Percentiles rank a stretch among this genome's conserved stretches.
Evolutionary conservation across 2,797 vertebrate species (phyloP).

Genomic region (Sylvilagus floridanus): DNA sequence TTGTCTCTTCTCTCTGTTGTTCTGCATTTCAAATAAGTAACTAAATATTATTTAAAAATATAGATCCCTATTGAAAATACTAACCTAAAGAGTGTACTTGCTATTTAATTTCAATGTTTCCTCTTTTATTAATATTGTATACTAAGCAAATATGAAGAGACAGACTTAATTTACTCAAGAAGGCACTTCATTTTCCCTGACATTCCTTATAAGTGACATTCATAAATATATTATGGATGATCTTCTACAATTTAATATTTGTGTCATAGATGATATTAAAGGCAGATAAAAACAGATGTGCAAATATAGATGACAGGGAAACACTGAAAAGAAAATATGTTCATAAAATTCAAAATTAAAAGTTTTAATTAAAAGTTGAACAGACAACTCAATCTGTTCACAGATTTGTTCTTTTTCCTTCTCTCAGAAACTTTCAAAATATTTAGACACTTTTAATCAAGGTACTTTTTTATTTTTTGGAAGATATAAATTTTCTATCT

Average conservation of each 20-base stretch:
- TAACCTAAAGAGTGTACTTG: neutral
- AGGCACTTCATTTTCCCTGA: slow-evolving; percentile 46
- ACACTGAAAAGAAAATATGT: slow-evolving; percentile 52
- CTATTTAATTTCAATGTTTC: neutral
- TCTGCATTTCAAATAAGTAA: no score
- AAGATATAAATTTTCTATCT: neutral
- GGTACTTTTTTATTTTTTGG: neutral
- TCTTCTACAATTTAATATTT: slow-evolving; percentile 65
- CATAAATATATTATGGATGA: slow-evolving; percentile 64
- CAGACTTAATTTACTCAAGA: neutral
- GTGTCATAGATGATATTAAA: neutral
- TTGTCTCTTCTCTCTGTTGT: no score
- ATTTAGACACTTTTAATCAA: slow-evolving; percentile 40
- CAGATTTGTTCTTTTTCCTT: slow-evolving; percentile 44
- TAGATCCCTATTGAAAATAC: neutral
- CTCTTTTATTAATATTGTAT: neutral
- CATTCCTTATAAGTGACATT: slow-evolving; percentile 64
- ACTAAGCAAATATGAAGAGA: slow-evolving; percentile 27
- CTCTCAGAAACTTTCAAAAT: slow-evolving; percentile 41
- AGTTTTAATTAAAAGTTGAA: slow-evolving; percentile 69
- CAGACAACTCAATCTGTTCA: slow-evolving; percentile 67
- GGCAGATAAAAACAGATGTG: slow-evolving; percentile 60
- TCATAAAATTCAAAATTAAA: slow-evolving; percentile 75
- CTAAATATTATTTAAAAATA: neutral
- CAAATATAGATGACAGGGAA: slow-evolving; percentile 39